Base-by-base conservation (phyloP, 2,888 invertebrate genomes). In the Phorcus lineatus region DNA sequence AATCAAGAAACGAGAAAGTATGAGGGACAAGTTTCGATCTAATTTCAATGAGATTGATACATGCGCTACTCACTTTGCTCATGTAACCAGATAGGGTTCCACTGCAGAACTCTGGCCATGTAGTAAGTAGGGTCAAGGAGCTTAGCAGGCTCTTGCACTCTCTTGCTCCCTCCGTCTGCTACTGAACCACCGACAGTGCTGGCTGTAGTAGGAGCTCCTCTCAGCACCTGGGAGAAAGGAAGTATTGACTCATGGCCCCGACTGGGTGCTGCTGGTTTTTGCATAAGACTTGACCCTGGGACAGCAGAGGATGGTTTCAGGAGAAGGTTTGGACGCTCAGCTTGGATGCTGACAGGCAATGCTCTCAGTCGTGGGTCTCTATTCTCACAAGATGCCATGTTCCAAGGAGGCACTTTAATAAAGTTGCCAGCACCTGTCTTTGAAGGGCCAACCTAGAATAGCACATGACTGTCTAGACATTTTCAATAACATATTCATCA, bases 41-140 rank as follows among this genome's bases (percentile, higher is more conserved):
- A n/a, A n/a, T n/a, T n/a, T n/a, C n/a, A n/a, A n/a, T n/a, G n/a
- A 31, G 4, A 36, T 4, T 36, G 7, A 36, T 36, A 62, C 22
- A 7, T 47, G 1, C 11, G 54, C 55, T 17, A 67, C 81, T 52
- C 79, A 88, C 88, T 84, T 85, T 85, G 79, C 75, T 86, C 88
- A 22, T 76, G 52, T 77, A 90, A 82, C 90, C 90, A 90, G 9
- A 47, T 54, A 0, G 88, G 83, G 52, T 85, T 87, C 89, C 89
- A 90, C 19, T 81, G 82, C 31, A 90, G 82, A 9, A 90, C 74
- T 13, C 81, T 80, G 13, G 55, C 54, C 3, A 87, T 80, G 67
- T 86, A 86, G 47, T 85, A 82, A 40, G 83, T 76, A 0, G 19
- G 13, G 28, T 79, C 70, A 54, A 80, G 40, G 9, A 78, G 76